phyloP scores from a whole-genome alignment of 2,797 vertebrate genomes.

The Anas bahamensis region DNA sequence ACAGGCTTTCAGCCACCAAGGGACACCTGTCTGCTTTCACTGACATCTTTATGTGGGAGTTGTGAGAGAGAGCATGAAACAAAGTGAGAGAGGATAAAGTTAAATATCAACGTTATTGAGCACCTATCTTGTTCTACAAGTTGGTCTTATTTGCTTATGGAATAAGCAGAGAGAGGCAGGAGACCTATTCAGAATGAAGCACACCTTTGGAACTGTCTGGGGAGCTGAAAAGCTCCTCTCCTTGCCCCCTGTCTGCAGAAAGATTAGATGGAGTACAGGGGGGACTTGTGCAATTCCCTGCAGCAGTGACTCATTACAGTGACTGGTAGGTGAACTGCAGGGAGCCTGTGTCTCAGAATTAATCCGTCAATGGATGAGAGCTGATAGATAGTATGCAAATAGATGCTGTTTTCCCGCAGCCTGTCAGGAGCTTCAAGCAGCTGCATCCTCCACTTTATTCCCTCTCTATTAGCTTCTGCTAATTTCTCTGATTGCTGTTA shows the following conservation, averaged over 20 bases:
- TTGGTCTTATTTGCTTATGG: not conserved
- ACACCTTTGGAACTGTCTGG: not conserved
- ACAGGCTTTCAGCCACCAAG: not conserved
- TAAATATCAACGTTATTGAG: not conserved
- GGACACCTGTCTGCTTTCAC: not conserved
- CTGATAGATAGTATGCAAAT: slow-evolving; percentile 22
- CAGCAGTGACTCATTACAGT: slow-evolving; percentile 31
- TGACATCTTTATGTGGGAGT: not conserved
- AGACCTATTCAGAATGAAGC: not conserved
- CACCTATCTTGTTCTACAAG: not conserved
- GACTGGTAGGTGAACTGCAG: slow-evolving; percentile 33
- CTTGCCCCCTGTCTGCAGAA: not conserved
- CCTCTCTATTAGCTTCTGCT: slow-evolving; percentile 38
- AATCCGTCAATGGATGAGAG: not conserved
- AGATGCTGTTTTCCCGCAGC: slow-evolving; percentile 2
- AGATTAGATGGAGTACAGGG: not conserved
- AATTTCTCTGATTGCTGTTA: slow-evolving; percentile 60
- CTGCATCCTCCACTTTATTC: slow-evolving; percentile 33
- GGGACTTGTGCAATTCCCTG: slow-evolving; percentile 11
- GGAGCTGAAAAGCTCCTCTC: not conserved
- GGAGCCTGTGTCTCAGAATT: not conserved
- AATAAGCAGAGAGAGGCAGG: not conserved
- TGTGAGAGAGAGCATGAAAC: not conserved
- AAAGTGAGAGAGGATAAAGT: not conserved
- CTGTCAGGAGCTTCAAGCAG: slow-evolving; percentile 16